A percentile compares a stretch with the other conserved stretches of the same genome.
Evolutionary conservation across 2,888 invertebrate species (phyloP).

Genomic region (Drosophila borborema): DNA sequence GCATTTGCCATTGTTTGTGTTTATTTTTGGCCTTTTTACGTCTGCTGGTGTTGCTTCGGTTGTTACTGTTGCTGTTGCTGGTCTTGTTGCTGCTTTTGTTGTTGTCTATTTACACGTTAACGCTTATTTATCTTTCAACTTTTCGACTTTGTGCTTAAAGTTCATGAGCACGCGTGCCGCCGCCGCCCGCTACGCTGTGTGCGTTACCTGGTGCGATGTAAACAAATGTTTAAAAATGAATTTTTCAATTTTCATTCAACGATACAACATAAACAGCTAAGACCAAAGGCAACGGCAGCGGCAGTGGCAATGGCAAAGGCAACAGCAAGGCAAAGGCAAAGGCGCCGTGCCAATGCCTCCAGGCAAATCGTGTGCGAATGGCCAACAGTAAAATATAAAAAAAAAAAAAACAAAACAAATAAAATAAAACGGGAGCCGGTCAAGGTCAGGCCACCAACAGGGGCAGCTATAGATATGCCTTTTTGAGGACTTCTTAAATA

Average conservation of each 20-base stretch:
- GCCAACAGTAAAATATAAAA: not conserved
- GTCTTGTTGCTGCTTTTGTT: conserved; percentile 10
- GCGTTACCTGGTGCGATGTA: conserved; percentile 36
- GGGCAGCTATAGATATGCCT: not conserved
- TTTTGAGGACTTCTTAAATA: not conserved
- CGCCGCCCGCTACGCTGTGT: not conserved
- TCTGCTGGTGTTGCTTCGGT: conserved; percentile 25
- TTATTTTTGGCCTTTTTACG: conserved; percentile 28
- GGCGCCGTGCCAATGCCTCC: conserved; percentile 3
- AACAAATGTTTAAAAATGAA: conserved; percentile 73
- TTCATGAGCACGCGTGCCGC: conserved; percentile 55
- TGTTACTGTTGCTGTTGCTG: conserved; percentile 16
- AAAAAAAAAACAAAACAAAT: too few species aligned
- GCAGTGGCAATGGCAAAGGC: conserved; percentile 10
- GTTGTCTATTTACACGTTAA: conserved; percentile 67
- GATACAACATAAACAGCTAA: conserved; percentile 32
- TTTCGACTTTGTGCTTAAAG: conserved; percentile 71
- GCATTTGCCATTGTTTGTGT: conserved; percentile 44
- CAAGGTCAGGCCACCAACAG: conserved; percentile 33
- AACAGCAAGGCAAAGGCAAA: conserved; percentile 5
- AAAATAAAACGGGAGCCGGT: not conserved
- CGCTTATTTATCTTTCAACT: conserved; percentile 73
- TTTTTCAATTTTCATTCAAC: conserved; percentile 66
- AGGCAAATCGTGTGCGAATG: conserved; percentile 5
- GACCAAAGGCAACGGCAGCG: conserved; percentile 27